These are phyloP conservation scores for Eristalis intricaria DNA, from an alignment of 2,888 invertebrate genomes.

Conservation along the genomic window DNA sequence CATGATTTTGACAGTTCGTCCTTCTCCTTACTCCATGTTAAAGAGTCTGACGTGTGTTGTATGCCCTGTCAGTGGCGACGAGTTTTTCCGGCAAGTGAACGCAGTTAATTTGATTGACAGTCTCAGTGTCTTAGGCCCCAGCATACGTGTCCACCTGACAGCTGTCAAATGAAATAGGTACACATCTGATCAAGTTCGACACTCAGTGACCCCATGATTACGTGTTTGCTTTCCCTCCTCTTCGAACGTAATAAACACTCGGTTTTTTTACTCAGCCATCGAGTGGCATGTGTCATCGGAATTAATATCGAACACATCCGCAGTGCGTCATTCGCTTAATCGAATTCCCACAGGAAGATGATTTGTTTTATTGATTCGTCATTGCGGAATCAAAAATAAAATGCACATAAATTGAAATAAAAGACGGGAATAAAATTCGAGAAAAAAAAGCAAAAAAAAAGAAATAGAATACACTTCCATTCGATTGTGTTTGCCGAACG, in stretches of 20 bases:
- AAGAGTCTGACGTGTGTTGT: background rate
- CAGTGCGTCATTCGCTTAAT: background rate
- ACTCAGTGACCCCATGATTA: background rate
- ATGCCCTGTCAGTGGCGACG: background rate
- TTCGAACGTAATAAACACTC: too few relatives aligned
- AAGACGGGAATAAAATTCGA: background rate
- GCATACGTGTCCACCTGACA: background rate
- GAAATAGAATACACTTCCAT: background rate
- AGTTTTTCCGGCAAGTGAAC: background rate
- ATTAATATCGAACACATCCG: background rate
- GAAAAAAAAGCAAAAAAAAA: background rate
- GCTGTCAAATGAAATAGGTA: background rate
- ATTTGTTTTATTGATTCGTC: conserved; percentile 35
- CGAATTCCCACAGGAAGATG: conserved; percentile 7
- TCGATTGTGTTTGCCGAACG: conserved; percentile 41
- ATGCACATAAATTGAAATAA: background rate
- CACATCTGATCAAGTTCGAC: too few relatives aligned
- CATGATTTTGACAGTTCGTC: background rate
- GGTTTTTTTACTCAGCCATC: background rate
- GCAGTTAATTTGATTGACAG: background rate
- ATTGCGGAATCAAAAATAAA: background rate
- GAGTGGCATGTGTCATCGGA: background rate
- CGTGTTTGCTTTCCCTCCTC: too few relatives aligned
- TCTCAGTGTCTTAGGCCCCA: background rate
- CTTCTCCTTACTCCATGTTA: background rate